Percentiles rank a stretch among this genome's conserved stretches.
phyloP scores from a whole-genome alignment of 2,888 invertebrate species.

The Polyommatus iphigenia region DNA sequence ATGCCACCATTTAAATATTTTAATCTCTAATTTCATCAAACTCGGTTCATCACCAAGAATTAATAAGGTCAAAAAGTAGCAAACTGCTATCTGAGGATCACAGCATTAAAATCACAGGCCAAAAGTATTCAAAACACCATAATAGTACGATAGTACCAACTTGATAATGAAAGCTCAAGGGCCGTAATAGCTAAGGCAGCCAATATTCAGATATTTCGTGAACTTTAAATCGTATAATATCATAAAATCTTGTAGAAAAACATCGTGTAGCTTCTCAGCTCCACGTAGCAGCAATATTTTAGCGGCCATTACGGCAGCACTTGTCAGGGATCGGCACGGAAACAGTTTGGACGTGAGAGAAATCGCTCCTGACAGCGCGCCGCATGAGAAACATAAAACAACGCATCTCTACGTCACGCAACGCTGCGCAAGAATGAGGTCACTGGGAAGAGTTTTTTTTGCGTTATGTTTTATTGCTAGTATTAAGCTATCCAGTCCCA shows the following conservation, averaged over 20 bases:
- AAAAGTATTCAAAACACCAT: no score
- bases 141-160: no score
- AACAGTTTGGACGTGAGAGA: constrained; percentile 14
- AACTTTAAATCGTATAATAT: neutral
- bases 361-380: constrained; percentile 15
- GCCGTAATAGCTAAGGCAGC: no score
- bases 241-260: neutral
- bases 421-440: neutral
- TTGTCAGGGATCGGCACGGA: constrained; percentile 24
- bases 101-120: no score
- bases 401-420: neutral
- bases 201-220: neutral
- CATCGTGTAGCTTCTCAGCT: constrained; percentile 6
- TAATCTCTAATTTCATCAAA: no score
- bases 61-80: no score
- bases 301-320: constrained; percentile 7
- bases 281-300: neutral
- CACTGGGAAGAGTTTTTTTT: no score
- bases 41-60: neutral
- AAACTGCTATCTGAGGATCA: no score
- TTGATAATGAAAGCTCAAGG: no score
- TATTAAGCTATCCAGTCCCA: no score
- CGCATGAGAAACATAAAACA: neutral
- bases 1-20: no score
- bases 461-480: no score